Evolutionary conservation across 2,888 invertebrate genomes (phyloP), one percentile per base, ranked within the genome.

Genomic region (Linnaemya vulpina): DNA sequence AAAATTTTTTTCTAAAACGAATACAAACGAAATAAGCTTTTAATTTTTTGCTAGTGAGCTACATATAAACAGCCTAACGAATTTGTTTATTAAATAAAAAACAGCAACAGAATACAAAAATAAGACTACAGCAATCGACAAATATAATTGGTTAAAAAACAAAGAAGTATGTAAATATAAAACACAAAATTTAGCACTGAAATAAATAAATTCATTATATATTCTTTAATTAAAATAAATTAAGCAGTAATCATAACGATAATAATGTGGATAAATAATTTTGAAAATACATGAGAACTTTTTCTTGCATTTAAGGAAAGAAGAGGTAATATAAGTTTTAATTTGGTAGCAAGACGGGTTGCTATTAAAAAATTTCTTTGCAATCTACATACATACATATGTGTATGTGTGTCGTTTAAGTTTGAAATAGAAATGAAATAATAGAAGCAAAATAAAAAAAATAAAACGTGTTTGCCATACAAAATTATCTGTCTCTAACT

Each of bases 141-240:
- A 68, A 68, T n/a, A 74, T 78, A 78, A 75, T 82, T 85, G 85
- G 85, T 85, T 85, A 71, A 85, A 78, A 85, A 82, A 53, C 51
- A 70, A 65, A 81, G 65, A 85, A 85, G 85, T 85, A 85, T 58
- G 85, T 85, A 79, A 85, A 84, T 82, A 70, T 68, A 77, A 76
- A 51, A 40, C 15, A 40, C 20, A 55, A 67, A 20, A 53, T 35
- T 17, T 17, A 65, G 60, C 35, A 73, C 62, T 5, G 20, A 62
- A 53, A 25, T 15, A 35, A 73, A 53, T 49, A 75, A 65, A 71
- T 30, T 58, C n/a, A 70, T 35, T 46, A 49, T 67, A 58, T 40
- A 38, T 43, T 22, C 38, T 49, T 51, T 20, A 67, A 67, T 49
- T 53, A 63, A 35, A 51, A 55, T 17, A 25, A 51, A 63, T 25